Evolutionary conservation across 2,797 vertebrate genomes (phyloP), one percentile per base, ranked within the genome.

Genomic region (Champsocephalus esox): DNA sequence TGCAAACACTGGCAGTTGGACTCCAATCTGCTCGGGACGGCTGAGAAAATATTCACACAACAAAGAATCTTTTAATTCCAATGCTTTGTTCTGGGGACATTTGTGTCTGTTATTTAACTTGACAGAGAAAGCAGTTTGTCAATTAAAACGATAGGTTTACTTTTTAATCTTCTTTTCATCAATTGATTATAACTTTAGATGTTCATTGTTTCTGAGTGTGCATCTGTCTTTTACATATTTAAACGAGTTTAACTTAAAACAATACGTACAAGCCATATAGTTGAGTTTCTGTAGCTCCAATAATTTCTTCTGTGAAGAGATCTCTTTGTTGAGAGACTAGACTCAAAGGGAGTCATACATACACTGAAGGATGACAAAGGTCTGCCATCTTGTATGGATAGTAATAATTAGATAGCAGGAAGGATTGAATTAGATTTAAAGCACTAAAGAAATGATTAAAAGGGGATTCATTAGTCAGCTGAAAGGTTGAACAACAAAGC

Each of bases 1-100:
- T 51, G 64, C 46, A 84, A 85, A 89, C 73, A 80, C 43, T 57
- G 41, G 38, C 81, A 79, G 71, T 62, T 77, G 64, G 66, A 72
- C 81, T 74, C 61, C 62, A 72, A 60, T 73, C 75, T 84, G 84
- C 67, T 86, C 21, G 3, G 9, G n/a, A 11, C 0, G 5, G 8
- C n/a, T 8, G 14, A 75, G 55, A 65, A 63, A 38, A 81, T 16
- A 69, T 19, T 46, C 4, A 54, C 43, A 63, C 28, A 19, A 46
- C 3, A 21, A 28, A 41, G 4, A 21, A 14, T 34, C 4, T 49
- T 41, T 68, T 17, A 3, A 48, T 67, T 71, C n/a, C 24, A 41
- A 79, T 3, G 19, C 21, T 46, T 56, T 14, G 45, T 21, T 49
- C 16, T 34, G 55, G 17, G 9, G 2, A 11, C 4, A 5, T 64